Percentiles rank a stretch among this genome's conserved stretches.
phyloP scores from a whole-genome alignment of 1,140 invertebrate genomes.

The Drosophila willistoni region DNA sequence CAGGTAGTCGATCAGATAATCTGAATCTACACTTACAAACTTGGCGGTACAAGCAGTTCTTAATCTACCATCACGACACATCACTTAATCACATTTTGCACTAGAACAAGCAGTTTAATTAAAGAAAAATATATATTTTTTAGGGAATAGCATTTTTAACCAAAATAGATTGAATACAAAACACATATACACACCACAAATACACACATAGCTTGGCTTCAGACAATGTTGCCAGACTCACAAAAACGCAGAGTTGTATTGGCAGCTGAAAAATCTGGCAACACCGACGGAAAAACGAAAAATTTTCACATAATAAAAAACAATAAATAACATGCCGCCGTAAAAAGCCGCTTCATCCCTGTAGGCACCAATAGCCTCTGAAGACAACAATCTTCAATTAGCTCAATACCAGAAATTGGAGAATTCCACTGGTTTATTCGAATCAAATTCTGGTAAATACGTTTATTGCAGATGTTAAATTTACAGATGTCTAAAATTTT shows the following conservation, averaged over 20 bases:
- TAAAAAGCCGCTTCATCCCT: too few species aligned
- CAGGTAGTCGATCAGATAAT: neutral
- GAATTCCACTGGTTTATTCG: too few species aligned
- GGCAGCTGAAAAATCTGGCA: slow-evolving; percentile 26
- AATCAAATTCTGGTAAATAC: too few species aligned
- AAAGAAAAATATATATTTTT: neutral
- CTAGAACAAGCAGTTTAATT: neutral
- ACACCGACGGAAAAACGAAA: neutral
- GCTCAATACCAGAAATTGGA: too few species aligned
- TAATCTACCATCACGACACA: neutral
- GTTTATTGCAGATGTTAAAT: too few species aligned
- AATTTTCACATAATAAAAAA: too few species aligned
- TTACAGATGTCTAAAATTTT: too few species aligned
- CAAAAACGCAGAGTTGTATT: slow-evolving; percentile 21
- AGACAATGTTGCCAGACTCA: slow-evolving; percentile 37
- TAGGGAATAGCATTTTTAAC: neutral
- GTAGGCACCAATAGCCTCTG: too few species aligned
- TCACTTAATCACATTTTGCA: slow-evolving; percentile 1
- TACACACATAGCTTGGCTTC: slow-evolving; percentile 28
- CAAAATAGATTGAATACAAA: neutral
- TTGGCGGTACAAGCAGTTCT: neutral
- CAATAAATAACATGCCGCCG: too few species aligned
- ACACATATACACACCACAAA: slow-evolving; percentile 31
- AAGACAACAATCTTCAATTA: too few species aligned
- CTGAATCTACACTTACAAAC: slow-evolving; percentile 26